Conservation (phyloP, 2,113 vertebrate species). For the Centrocercus urophasianus region DNA sequence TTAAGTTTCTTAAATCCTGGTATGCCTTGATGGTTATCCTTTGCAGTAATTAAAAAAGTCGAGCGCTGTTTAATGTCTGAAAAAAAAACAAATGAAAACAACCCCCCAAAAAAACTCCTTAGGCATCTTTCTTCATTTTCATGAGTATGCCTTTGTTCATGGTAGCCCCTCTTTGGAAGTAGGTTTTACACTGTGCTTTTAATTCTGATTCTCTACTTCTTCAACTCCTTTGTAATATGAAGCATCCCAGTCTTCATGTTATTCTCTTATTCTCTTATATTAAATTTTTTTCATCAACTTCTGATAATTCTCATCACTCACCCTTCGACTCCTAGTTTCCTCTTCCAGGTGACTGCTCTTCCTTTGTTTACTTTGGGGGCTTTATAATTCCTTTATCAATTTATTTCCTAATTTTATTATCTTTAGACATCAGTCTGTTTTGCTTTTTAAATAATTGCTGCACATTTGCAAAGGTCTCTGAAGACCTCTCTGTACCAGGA, state of each 20-base stretch:
- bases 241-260: not conserved
- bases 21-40: not conserved
- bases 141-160: not conserved
- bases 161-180: not conserved
- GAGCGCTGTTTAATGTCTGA: not conserved
- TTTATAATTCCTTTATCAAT: slow-evolving; percentile 7
- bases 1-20: not conserved
- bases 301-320: not conserved
- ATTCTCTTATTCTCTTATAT: not conserved
- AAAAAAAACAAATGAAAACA: not conserved
- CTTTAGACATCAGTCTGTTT: not conserved
- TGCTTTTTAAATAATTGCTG: not conserved
- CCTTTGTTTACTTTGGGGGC: not conserved
- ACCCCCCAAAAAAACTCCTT: not conserved
- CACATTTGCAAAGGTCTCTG: slow-evolving; percentile 1
- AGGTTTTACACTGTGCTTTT: not conserved
- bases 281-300: not conserved
- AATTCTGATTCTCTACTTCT: not conserved
- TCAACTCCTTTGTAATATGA: not conserved
- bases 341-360: not conserved
- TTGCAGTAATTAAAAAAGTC: not conserved
- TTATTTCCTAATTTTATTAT: not conserved
- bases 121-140: not conserved
- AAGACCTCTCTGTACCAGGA: not conserved
- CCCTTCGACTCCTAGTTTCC: not conserved